Conservation (phyloP, 2,888 invertebrate genomes). For the Latrodectus hesperus region DNA sequence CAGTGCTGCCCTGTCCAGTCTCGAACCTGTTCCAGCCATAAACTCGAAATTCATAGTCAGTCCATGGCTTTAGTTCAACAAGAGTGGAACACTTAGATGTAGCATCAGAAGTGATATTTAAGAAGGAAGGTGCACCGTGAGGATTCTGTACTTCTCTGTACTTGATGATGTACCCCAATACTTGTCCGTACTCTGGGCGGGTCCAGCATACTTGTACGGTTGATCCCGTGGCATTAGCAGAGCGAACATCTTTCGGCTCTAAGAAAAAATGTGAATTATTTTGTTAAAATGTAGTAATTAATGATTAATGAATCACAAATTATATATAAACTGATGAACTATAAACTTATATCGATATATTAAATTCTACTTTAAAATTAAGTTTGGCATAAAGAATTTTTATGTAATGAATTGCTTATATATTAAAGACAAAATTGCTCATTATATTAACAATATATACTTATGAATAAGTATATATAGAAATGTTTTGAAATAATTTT, state of each 20-base stretch:
- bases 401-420: no score
- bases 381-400: no score
- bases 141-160: slow-evolving; percentile 63
- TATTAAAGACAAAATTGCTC: no score
- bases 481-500: no score
- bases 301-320: no score
- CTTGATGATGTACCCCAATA: slow-evolving; percentile 65
- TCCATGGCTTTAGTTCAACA: slow-evolving; percentile 68
- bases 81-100: slow-evolving; percentile 63
- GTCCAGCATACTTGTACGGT: slow-evolving; percentile 67
- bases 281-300: no score
- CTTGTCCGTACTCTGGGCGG: slow-evolving; percentile 56
- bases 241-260: slow-evolving; percentile 68
- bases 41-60: slow-evolving; percentile 69
- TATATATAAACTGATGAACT: no score
- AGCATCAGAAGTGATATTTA: slow-evolving; percentile 63
- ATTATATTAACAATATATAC: no score
- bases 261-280: neutral
- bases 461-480: no score
- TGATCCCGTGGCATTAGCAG: slow-evolving; percentile 58
- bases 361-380: no score
- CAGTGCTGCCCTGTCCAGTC: slow-evolving; percentile 69
- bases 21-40: slow-evolving; percentile 70
- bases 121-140: slow-evolving; percentile 47
- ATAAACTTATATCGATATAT: no score